Conservation (phyloP, 2,888 invertebrate species). For the Alviniconcha strummeri region DNA sequence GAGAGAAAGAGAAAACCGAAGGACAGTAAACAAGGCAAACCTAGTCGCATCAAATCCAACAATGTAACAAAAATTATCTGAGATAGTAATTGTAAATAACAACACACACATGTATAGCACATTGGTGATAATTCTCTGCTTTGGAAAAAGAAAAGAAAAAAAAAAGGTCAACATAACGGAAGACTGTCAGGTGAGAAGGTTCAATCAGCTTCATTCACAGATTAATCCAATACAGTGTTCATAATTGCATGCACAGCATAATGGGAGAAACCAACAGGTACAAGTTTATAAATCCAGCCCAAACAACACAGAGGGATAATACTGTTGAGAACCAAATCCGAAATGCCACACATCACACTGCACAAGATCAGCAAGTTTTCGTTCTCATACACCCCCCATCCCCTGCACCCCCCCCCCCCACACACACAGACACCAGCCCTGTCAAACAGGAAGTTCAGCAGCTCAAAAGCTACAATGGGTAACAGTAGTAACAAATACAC, state of each 20-base stretch:
- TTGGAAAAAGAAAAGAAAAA: background rate
- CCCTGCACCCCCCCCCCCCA: background rate
- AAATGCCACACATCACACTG: background rate
- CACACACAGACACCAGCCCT: background rate
- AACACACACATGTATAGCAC: background rate
- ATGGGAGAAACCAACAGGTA: background rate
- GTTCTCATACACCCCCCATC: background rate
- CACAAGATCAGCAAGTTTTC: background rate
- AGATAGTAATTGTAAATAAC: background rate
- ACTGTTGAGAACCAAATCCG: constrained; percentile 25
- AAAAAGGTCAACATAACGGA: background rate
- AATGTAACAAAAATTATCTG: too few relatives aligned
- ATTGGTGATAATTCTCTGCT: background rate
- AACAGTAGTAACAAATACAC: too few relatives aligned
- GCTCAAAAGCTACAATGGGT: too few relatives aligned
- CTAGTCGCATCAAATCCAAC: background rate
- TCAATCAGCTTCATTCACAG: background rate
- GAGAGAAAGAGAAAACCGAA: background rate
- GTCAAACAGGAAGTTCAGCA: too few relatives aligned
- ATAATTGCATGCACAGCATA: constrained; percentile 24
- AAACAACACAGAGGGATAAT: constrained; percentile 7
- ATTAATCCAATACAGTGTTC: background rate
- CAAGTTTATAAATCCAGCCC: background rate
- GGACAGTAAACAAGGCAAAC: background rate
- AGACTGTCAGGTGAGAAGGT: constrained; percentile 8